Base-by-base conservation (phyloP, 2,797 vertebrate species). In the Emys orbicularis region DNA sequence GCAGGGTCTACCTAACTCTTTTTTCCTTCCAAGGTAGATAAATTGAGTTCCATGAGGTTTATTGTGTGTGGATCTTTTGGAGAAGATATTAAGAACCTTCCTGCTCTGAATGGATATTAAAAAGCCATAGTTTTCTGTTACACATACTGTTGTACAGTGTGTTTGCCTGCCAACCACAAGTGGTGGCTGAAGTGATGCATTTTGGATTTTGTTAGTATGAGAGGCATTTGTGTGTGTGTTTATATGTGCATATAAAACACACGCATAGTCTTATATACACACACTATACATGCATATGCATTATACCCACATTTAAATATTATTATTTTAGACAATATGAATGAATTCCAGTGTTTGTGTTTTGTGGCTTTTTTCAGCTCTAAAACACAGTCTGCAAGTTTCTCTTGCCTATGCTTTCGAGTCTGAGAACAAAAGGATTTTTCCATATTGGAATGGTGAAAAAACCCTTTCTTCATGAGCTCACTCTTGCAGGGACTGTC, bases 21-120 rank as follows among this genome's bases (percentile, higher is more conserved):
- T 94, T 80, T 84, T 87, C 83, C 57, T 77, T 49, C 29, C 0
- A 49, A 84, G 81, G 52, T 0, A 49, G 53, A 57, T 31, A 8
- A 47, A 29, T 74, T 37, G 72, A 57, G 82, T 74, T 90, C 52
- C 81, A 49, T 54, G 2, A 83, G 25, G 44, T 44, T 29, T 12
- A 21, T 5, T 59, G 57, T 72, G 34, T 19, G 16, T 0, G 0
- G 53, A 56, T 85, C 54, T 49, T 68, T 16, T 5, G 13, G 61
- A 82, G 8, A 41, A 41, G 7, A 72, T 34, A 79, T 57, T 84
- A 59, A 84, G 86, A 31, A 6, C 11, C 9, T 44, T n/a, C 44
- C 31, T 57, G 53, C 59, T 41, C 16, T 0, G 4, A 6, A 5
- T 1, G 11, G 77, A 53, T 2, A 25, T 37, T 82, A 52, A 0